Base-by-base conservation (phyloP, 2,797 vertebrate species). In the Microtus californicus region DNA sequence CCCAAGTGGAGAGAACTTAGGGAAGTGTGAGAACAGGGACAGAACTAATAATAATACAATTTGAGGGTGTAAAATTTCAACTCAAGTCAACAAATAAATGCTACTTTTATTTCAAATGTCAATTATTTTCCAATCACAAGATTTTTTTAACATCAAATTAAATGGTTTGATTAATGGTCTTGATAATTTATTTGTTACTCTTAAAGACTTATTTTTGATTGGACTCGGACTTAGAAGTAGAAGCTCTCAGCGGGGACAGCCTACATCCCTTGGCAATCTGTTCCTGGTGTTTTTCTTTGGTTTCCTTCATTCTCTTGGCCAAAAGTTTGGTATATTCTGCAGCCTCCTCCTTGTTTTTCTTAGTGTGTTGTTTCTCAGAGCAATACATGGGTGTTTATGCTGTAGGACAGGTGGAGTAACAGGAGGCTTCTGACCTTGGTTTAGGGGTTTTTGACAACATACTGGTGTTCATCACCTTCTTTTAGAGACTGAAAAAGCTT, bases 121-220 rank as follows among this genome's bases (percentile, higher is more conserved):
- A 94, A 95, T 63, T 91, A 67, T 45, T 89, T 85, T 96, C 74
- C 78, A 93, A 92, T 85, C 71, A 87, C 54, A 91, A 91, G 80
- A 89, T 89, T 95, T 91, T 87, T 96, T 88, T 71, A 95, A 91
- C 83, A 91, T 87, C 69, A 87, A 91, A 45, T 67, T 61, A 94
- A 87, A 95, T 37, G 54, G 29, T 95, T 61, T 94, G 37, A 43
- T 82, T 43, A 27, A 45, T 12, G 59, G 59, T 34, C 40, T 83
- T 83, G 59, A 83, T 45, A 31, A 43, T 61, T 82, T 63, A 63
- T 65, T 82, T 61, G 56, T 61, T 43, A 25, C 37, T 61, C 79
- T 81, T 61, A 61, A 40, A 40, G 25, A 61, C 56, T 61, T 40
- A 56, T 59, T 61, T 82, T 82, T 40, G 14, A 82, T 27, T 40